Percentiles rank a stretch among this genome's conserved stretches.
Conservation (phyloP, 2,113 vertebrate species). For the Rhynchopsitta pachyrhyncha region DNA sequence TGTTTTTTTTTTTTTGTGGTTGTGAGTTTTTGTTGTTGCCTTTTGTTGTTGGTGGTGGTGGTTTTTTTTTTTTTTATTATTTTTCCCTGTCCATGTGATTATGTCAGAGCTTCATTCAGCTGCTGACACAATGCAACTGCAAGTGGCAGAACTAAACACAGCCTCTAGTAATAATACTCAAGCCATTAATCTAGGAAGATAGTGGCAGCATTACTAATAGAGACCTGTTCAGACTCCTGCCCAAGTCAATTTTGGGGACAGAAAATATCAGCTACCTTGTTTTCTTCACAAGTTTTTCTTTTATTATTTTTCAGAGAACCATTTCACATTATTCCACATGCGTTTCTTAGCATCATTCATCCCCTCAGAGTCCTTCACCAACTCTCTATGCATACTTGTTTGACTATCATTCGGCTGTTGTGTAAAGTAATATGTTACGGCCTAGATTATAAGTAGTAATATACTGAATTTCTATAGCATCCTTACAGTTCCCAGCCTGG, state of each 20-base stretch:
- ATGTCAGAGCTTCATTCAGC: background rate
- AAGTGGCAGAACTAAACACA: background rate
- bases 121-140: background rate
- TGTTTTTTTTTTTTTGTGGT: too few species aligned
- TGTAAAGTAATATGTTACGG: background rate
- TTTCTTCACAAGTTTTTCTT: background rate
- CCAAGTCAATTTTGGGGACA: conserved; percentile 3
- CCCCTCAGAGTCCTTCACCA: background rate
- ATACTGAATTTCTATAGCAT: background rate
- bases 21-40: too few species aligned
- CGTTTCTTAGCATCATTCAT: background rate
- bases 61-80: too few species aligned
- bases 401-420: background rate
- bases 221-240: conserved; percentile 25
- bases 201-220: background rate
- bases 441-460: background rate
- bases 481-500: conserved; percentile 85
- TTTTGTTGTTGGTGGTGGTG: too few species aligned
- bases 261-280: background rate
- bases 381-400: background rate
- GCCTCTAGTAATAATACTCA: background rate
- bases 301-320: background rate
- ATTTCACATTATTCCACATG: background rate
- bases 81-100: background rate
- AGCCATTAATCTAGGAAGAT: background rate